Base-by-base conservation (phyloP, 2,888 invertebrate genomes). In the Urechis unicinctus region DNA sequence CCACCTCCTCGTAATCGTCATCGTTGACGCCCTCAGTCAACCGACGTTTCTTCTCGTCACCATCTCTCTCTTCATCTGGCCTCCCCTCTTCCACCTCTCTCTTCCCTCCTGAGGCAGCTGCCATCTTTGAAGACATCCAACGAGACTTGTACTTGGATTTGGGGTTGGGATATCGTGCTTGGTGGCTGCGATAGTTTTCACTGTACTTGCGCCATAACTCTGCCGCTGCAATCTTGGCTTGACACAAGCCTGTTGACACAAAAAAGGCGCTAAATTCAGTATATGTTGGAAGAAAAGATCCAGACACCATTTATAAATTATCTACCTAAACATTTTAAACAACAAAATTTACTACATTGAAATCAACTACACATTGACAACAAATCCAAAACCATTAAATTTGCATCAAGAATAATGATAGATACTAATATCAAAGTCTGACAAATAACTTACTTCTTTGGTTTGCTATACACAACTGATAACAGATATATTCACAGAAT, bases 161-260 rank as follows among this genome's bases (percentile, higher is more conserved):
- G 6, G 55, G 60, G 52, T 62, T 60, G 2, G 63, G 62, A 26
- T 63, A 61, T 9, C 65, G 55, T 21, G 65, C 65, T 30, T 64
- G 62, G 50, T 65, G 65, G 41, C 63, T 61, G 36, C 63, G 54
- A 48, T 65, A 65, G 42, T 65, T 54, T 45, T 63, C 63, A 52
- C 65, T 65, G 56, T 63, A 64, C 25, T 52, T 55, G n/a, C 65
- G 43, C 66, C 66, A 66, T 36, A 66, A 44, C 29, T 66, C 65
- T n/a, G 65, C 62, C 4, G 66, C 66, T n/a, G 60, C 61, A 17
- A 66, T 59, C 54, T 66, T 66, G 2, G 62, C 65, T 50, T 66
- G 64, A 47, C 66, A 62, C 42, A 63, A 43, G 43, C 63, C 63
- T 63, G 46, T n/a, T 52, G 42, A 13, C 25, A 44, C 5, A 24